These are phyloP conservation scores for Nycticebus coucang DNA, from an alignment of 2,113 vertebrate genomes.

Conservation along the genomic window DNA sequence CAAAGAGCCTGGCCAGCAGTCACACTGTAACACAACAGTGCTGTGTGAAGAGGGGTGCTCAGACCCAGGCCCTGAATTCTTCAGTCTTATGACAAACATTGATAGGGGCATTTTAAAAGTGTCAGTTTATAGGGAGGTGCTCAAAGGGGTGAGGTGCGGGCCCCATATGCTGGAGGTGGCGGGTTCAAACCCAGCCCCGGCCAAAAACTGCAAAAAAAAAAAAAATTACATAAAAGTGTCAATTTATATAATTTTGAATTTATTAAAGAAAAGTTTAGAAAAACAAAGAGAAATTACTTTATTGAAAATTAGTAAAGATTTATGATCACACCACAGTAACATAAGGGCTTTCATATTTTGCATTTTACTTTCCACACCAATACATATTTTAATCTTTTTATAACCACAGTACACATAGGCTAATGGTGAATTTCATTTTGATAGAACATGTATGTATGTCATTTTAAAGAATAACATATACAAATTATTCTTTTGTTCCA, in stretches of 20 bases:
- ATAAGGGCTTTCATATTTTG: background rate
- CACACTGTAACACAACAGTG: background rate
- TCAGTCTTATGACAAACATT: background rate
- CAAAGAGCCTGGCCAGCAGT: background rate
- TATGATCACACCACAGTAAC: background rate
- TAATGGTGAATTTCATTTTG: background rate
- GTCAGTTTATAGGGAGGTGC: constrained; percentile 3
- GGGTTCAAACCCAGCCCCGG: too few relatives aligned
- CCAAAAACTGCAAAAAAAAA: too few relatives aligned
- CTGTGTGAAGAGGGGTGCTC: background rate
- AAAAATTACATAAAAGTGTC: background rate
- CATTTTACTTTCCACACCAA: background rate
- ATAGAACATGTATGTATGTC: background rate
- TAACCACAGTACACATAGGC: background rate
- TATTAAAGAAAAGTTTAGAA: background rate
- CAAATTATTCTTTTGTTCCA: background rate
- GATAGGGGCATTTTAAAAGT: background rate
- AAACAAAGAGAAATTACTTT: background rate
- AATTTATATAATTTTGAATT: constrained; percentile 8
- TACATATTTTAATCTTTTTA: constrained; percentile 1
- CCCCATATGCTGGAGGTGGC: too few relatives aligned
- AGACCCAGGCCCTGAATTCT: background rate
- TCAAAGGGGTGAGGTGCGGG: too few relatives aligned
- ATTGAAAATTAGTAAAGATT: background rate
- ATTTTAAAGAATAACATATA: background rate